Evolutionary conservation across 1,140 invertebrate species (phyloP).

Genomic region (Tetramorium parvispinum): DNA sequence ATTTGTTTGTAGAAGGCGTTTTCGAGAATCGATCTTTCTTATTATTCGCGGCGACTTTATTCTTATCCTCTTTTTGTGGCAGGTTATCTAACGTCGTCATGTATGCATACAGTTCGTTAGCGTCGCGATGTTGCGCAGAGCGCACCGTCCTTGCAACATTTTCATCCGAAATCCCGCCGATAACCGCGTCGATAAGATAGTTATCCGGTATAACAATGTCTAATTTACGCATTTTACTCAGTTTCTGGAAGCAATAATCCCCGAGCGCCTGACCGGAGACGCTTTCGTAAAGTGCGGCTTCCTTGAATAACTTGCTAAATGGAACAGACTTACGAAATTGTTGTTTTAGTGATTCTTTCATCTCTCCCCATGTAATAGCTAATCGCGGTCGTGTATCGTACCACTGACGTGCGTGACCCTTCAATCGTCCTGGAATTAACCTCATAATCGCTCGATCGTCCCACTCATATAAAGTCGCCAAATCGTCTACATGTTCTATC

Average conservation of each 20-base stretch:
- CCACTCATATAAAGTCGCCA: not conserved
- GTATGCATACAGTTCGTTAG: not conserved
- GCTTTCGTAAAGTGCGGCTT: not conserved
- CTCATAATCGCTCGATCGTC: not conserved
- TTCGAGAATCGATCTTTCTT: too few relatives aligned
- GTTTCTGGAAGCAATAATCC: slow-evolving; percentile 39
- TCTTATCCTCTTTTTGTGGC: too few relatives aligned
- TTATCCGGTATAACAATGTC: not conserved
- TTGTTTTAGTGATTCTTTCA: not conserved
- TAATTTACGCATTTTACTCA: not conserved
- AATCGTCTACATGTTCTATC: not conserved
- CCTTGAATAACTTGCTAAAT: not conserved
- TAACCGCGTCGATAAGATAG: not conserved
- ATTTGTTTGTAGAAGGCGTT: too few relatives aligned
- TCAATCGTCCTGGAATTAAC: not conserved
- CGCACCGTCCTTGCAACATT: not conserved
- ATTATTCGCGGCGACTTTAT: too few relatives aligned
- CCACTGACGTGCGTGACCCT: not conserved
- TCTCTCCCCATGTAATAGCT: not conserved
- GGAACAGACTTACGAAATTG: slow-evolving; percentile 23
- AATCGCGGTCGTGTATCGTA: not conserved
- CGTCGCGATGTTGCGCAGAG: not conserved
- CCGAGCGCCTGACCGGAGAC: not conserved
- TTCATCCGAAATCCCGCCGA: not conserved
- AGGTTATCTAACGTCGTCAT: too few relatives aligned